phyloP scores from a whole-genome alignment of 2,113 vertebrate species.

The Onychorhynchus coronatus region DNA sequence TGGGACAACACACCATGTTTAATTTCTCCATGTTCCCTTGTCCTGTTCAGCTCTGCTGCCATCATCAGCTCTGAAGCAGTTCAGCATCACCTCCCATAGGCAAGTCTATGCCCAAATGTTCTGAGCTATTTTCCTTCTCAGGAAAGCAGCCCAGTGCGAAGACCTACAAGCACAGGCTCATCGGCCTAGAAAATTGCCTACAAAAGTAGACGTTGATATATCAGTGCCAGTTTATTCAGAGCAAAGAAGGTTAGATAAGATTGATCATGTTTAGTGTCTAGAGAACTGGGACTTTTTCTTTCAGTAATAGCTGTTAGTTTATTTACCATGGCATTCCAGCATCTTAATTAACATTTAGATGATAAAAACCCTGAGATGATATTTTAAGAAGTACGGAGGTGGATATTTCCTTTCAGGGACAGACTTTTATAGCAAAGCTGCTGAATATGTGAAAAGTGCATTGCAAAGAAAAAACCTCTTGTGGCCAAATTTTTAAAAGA shows the following conservation, averaged over 20 bases:
- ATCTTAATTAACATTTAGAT: conserved; percentile 45
- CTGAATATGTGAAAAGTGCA: conserved; percentile 20
- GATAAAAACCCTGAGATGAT: conserved; percentile 1
- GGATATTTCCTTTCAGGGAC: conserved; percentile 38
- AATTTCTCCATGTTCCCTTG: not conserved
- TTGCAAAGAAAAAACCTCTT: not conserved
- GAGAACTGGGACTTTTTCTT: not conserved
- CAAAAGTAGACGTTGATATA: not conserved
- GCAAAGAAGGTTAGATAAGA: rapidly evolving
- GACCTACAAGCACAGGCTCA: not conserved
- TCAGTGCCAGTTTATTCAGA: not conserved
- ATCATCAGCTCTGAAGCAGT: not conserved
- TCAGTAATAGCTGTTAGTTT: not conserved
- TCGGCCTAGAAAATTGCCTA: not conserved
- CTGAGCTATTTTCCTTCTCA: not conserved
- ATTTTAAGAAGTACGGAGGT: conserved; percentile 8
- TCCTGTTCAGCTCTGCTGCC: not conserved
- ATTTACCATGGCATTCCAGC: not conserved
- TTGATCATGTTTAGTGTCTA: not conserved
- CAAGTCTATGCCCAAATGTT: not conserved
- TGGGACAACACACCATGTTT: not conserved
- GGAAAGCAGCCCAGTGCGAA: not conserved
- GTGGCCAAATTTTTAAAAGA: not conserved
- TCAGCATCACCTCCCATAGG: not conserved
- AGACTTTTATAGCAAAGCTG: conserved; percentile 34